phyloP scores from a whole-genome alignment of 2,888 invertebrate species.

The Rhamnusium bicolor region DNA sequence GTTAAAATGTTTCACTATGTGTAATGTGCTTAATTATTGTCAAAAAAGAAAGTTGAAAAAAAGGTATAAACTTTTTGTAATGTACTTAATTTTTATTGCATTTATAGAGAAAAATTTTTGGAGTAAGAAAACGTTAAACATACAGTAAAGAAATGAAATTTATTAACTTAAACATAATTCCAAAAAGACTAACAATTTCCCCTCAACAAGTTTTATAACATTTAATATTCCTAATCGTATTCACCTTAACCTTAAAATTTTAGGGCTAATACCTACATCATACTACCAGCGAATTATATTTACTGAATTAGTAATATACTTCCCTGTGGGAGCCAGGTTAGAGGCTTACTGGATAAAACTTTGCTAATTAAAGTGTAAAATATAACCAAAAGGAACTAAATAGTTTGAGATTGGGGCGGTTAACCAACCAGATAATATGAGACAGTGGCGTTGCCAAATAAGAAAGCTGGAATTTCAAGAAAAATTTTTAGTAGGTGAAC shows the following conservation, averaged over 20 bases:
- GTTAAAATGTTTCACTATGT: too few species aligned
- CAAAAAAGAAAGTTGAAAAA: too few species aligned
- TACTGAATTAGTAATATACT: not conserved
- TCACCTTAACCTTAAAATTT: not conserved
- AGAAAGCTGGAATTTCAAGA: too few species aligned
- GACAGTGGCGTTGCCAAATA: not conserved
- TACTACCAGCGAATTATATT: not conserved
- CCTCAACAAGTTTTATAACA: not conserved
- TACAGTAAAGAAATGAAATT: too few species aligned
- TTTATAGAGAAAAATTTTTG: too few species aligned
- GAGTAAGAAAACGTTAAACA: too few species aligned
- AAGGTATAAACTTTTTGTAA: too few species aligned
- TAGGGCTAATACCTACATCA: not conserved
- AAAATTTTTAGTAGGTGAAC: too few species aligned
- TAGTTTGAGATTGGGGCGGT: not conserved
- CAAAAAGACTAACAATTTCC: too few species aligned
- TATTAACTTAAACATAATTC: too few species aligned
- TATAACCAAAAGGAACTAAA: not conserved
- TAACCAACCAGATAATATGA: not conserved
- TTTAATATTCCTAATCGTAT: not conserved
- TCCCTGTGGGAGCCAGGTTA: not conserved
- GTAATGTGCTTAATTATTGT: too few species aligned
- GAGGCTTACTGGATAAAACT: not conserved
- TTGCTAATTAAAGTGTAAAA: conserved; percentile 4
- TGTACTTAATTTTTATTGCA: too few species aligned